Conservation (phyloP, 2,113 vertebrate genomes). For the Paramisgurnus dabryanus region DNA sequence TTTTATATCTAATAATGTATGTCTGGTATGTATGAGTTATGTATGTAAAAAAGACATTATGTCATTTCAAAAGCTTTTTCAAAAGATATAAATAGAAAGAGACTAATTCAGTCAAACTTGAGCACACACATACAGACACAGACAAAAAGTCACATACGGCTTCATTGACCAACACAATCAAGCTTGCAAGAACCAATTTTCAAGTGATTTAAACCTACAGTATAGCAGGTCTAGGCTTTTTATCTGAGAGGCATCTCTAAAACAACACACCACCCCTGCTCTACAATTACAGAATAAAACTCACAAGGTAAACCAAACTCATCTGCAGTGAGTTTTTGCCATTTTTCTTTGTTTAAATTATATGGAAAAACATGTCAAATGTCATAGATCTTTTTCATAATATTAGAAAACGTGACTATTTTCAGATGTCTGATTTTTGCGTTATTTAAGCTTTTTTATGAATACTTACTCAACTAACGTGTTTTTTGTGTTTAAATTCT, state of each 20-base stretch:
- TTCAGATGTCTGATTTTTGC: too few species aligned
- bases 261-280: conserved; percentile 37
- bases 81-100: conserved; percentile 27
- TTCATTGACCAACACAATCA: conserved; percentile 62
- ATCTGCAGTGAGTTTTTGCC: background rate
- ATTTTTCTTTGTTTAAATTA: too few species aligned
- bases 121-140: conserved; percentile 28
- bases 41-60: background rate
- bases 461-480: too few species aligned
- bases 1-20: too few species aligned
- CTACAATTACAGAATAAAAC: conserved; percentile 48
- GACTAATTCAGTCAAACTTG: conserved; percentile 15
- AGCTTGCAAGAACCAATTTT: conserved; percentile 59
- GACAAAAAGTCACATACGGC: conserved; percentile 39
- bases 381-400: too few species aligned
- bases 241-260: conserved; percentile 47
- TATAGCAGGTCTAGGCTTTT: conserved; percentile 40
- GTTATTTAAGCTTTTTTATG: too few species aligned
- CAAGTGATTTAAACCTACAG: conserved; percentile 56
- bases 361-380: too few species aligned
- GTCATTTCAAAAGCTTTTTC: too few species aligned
- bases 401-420: too few species aligned
- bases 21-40: too few species aligned
- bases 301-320: conserved; percentile 45
- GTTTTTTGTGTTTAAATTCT: too few species aligned